Percentiles rank a stretch among this genome's conserved stretches.
These are phyloP conservation scores for Rhabdomys dilectus DNA, from an alignment of 2,113 vertebrate species.

Conservation along the genomic window DNA sequence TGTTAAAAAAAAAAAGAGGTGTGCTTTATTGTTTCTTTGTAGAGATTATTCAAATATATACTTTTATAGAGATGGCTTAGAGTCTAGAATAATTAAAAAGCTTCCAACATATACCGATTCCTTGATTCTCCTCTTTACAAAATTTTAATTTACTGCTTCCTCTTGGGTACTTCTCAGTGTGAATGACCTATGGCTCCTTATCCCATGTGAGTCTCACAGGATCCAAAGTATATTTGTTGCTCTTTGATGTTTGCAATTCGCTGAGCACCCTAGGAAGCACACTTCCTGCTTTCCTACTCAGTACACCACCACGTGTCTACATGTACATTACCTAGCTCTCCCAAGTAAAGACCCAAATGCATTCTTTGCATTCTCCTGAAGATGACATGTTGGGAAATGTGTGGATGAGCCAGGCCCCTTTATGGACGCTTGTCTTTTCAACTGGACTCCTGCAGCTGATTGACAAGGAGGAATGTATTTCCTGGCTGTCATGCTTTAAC, in stretches of 20 bases:
- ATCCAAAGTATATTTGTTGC: conserved; percentile 50
- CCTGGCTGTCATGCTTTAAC: neutral
- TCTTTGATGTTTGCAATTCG: conserved; percentile 5
- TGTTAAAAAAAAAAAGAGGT: conserved; percentile 2
- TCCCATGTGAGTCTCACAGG: conserved; percentile 50
- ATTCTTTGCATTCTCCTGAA: conserved; percentile 21
- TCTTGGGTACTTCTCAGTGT: conserved; percentile 41
- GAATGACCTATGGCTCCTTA: conserved; percentile 46
- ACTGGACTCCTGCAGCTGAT: conserved; percentile 9
- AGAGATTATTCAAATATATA: conserved; percentile 59
- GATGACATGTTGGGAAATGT: conserved; percentile 48
- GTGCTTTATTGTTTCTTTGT: conserved; percentile 45
- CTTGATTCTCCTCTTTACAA: neutral
- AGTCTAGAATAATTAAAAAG: conserved; percentile 26
- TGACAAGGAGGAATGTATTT: conserved; percentile 27
- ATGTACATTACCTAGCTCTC: neutral
- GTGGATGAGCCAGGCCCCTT: neutral
- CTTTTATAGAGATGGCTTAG: conserved; percentile 33
- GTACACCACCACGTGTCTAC: neutral
- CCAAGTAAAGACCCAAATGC: conserved; percentile 52
- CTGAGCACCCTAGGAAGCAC: conserved; percentile 11
- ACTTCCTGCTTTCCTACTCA: neutral
- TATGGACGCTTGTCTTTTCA: conserved; percentile 55
- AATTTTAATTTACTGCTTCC: neutral
- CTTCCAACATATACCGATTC: neutral